These are phyloP conservation scores for Gymnodraco acuticeps DNA, from an alignment of 2,797 vertebrate genomes.

Conservation along the genomic window DNA sequence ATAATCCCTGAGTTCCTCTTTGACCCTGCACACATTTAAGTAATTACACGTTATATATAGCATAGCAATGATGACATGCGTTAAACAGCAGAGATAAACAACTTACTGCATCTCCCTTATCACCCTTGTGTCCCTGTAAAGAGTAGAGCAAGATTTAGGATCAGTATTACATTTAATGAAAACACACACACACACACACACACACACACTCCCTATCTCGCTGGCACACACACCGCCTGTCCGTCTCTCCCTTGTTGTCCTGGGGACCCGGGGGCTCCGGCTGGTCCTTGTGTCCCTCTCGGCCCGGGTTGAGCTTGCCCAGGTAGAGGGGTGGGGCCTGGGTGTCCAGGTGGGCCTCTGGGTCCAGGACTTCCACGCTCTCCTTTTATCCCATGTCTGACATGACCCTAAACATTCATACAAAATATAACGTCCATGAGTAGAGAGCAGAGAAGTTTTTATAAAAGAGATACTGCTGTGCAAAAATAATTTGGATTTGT, in stretches of 20 bases:
- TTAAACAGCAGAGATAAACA: background rate
- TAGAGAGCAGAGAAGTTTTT: background rate
- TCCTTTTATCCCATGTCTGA: slow-evolving; percentile 68
- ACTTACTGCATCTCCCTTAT: slow-evolving; percentile 75
- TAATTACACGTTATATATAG: background rate
- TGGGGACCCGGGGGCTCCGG: slow-evolving; percentile 60
- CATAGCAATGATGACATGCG: background rate
- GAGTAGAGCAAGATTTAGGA: background rate
- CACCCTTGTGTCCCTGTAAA: slow-evolving; percentile 76
- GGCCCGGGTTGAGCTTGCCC: slow-evolving; percentile 59
- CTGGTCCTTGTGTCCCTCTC: slow-evolving; percentile 67
- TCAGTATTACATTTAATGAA: background rate
- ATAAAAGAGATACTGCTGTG: background rate
- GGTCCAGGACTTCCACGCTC: slow-evolving; percentile 79
- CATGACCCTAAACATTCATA: slow-evolving; percentile 46
- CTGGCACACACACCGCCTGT: slow-evolving; percentile 64
- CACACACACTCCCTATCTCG: too few species aligned
- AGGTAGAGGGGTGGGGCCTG: slow-evolving; percentile 52
- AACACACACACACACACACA: too few species aligned
- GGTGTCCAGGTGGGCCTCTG: slow-evolving; percentile 63
- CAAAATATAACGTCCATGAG: too few species aligned
- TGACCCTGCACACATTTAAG: slow-evolving; percentile 74
- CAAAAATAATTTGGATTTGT: background rate
- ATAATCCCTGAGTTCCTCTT: slow-evolving; percentile 72
- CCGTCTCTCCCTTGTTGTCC: slow-evolving; percentile 77